phyloP scores from a whole-genome alignment of 2,888 invertebrate genomes.

The Parthenolecanium corni region DNA sequence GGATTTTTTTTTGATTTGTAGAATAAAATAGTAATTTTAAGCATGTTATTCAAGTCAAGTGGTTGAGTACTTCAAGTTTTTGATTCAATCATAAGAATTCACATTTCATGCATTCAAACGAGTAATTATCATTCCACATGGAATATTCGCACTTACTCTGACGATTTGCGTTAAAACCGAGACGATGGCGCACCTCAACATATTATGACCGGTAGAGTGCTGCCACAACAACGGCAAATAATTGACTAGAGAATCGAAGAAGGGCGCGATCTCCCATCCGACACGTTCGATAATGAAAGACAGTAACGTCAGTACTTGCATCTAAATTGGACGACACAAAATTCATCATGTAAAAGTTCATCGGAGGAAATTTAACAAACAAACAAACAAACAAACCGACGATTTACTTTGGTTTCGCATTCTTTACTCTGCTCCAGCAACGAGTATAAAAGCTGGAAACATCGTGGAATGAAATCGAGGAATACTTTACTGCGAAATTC shows the following conservation, averaged over 20 bases:
- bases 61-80: no score
- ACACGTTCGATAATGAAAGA: constrained; percentile 81
- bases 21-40: no score
- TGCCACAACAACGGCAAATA: constrained; percentile 83
- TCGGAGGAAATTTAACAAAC: not conserved
- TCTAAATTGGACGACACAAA: constrained; percentile 43
- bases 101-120: no score
- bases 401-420: constrained; percentile 74
- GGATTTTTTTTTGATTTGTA: no score
- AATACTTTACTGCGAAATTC: constrained; percentile 81
- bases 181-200: constrained; percentile 83
- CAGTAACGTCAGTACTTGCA: constrained; percentile 81
- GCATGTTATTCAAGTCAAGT: no score
- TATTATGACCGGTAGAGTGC: constrained; percentile 73
- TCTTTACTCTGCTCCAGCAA: constrained; percentile 77
- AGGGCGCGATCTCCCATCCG: constrained; percentile 59
- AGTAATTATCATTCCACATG: no score
- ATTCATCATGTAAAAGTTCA: not conserved
- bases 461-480: constrained; percentile 58
- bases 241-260: constrained; percentile 57
- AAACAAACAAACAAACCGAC: no score
- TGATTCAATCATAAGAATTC: no score
- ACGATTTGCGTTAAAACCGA: constrained; percentile 76
- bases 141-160: constrained; percentile 51
- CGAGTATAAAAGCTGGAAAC: constrained; percentile 66